phyloP scores from a whole-genome alignment of 1,140 invertebrate species.

The Listronotus oregonensis region DNA sequence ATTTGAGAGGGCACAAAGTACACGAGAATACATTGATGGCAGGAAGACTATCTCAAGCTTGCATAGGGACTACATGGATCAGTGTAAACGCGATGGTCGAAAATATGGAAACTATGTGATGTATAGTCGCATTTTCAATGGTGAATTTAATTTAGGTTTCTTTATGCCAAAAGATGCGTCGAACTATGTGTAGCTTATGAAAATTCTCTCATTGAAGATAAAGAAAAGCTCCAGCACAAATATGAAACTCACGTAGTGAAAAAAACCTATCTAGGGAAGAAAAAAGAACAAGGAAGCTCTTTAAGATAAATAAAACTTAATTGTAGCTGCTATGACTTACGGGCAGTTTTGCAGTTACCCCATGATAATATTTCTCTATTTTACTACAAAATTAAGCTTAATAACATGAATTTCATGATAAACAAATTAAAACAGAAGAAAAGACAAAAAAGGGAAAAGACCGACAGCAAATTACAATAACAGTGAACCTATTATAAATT shows the following conservation, averaged over 20 bases:
- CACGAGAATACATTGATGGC: too few species aligned
- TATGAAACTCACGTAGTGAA: constrained; percentile 32
- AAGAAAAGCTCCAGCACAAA: constrained; percentile 19
- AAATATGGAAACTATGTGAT: constrained; percentile 30
- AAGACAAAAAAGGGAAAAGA: too few species aligned
- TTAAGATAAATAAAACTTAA: too few species aligned
- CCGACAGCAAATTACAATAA: background rate
- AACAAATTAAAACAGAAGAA: too few species aligned
- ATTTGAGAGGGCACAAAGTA: too few species aligned
- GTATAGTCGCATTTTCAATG: constrained; percentile 34
- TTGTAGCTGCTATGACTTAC: too few species aligned
- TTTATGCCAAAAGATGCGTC: constrained; percentile 42
- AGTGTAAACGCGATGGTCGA: too few species aligned
- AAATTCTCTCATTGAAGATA: constrained; percentile 26
- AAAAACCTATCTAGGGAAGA: constrained; percentile 49
- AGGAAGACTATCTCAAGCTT: too few species aligned
- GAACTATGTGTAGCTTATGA: constrained; percentile 36
- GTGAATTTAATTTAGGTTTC: constrained; percentile 43
- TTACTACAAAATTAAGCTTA: background rate
- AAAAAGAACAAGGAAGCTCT: too few species aligned
- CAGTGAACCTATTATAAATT: background rate
- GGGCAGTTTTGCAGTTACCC: background rate
- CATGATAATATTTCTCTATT: background rate
- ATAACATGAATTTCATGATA: too few species aligned
- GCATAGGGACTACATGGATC: too few species aligned